Evolutionary conservation across 2,888 invertebrate species (phyloP), one percentile per base, ranked within the genome.

Genomic region (Diarsia rubi): DNA sequence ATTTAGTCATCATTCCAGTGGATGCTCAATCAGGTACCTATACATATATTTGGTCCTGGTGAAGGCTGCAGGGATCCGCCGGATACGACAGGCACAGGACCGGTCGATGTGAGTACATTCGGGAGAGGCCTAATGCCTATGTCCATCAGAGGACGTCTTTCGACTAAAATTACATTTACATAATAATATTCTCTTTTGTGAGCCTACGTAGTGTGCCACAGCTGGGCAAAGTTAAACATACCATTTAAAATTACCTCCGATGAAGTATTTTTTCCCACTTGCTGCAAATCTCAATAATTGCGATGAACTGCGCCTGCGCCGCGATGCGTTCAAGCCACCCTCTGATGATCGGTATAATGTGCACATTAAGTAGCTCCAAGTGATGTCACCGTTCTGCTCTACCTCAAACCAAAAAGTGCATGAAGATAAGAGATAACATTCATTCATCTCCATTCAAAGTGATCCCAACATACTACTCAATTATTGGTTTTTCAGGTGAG

Each of bases 301-400:
- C 49, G 9, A 8, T 21, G 54, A 5, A 14, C 42, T 67, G 44
- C 12, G 19, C 37, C 11, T 63, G 65, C 44, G 27, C 67, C 21
- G 59, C 21, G 54, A 60, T 65, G 69, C 74, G 60, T 62, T 63
- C 37, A 27, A n/a, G 78, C 24, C 59, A 75, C 69, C 72, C 71
- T 78, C 82, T 27, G 78, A 9, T 82, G 69, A 31, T 9, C 12
- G 47, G 9, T 8, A 31, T 82, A 83, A 82, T 75, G 0, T 57
- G 63, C 64, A 69, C 14, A 60, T 24, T 42, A 62, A 21, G n/a
- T 44, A n/a, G n/a, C n/a, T 42, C 11, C 47, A 14, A 69, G n/a
- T 65, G 78, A 63, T 69, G 71, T 31, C 63, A 59, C 49, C 47
- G 82, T 82, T 82, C 75, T 83, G 81, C 83, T 83, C 83, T 82